Conservation (phyloP, 2,797 vertebrate genomes). For the Nannoperca obscura region DNA sequence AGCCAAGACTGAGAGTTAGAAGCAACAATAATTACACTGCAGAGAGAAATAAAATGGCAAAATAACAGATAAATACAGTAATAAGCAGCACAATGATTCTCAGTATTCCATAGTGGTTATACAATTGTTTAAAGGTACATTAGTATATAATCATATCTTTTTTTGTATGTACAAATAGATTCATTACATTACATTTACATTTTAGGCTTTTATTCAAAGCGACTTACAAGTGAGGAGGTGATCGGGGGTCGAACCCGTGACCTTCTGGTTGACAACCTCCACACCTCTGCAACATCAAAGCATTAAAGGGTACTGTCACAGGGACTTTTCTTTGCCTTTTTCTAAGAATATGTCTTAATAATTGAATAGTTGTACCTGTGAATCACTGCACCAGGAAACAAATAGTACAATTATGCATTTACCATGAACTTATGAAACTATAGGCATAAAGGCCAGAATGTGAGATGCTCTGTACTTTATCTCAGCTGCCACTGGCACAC, state of each 20-base stretch:
- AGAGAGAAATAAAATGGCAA: not conserved
- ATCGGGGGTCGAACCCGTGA: too few relatives aligned
- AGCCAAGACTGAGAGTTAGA: not conserved
- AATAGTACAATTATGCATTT: not conserved
- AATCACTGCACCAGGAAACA: slow-evolving; percentile 27
- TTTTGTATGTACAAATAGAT: not conserved
- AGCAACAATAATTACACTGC: not conserved
- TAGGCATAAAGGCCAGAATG: not conserved
- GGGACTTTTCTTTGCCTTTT: not conserved
- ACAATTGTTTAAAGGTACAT: not conserved
- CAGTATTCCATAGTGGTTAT: not conserved
- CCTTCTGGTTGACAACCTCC: too few relatives aligned
- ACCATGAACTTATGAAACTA: slow-evolving; percentile 27
- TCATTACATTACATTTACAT: too few relatives aligned
- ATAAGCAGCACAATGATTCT: not conserved
- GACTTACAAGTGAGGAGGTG: too few relatives aligned
- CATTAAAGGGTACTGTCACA: not conserved
- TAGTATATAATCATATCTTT: not conserved
- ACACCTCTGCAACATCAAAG: too few relatives aligned
- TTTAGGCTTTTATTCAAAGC: too few relatives aligned
- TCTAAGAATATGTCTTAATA: not conserved
- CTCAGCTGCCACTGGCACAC: slow-evolving; percentile 5
- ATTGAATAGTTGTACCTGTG: not conserved
- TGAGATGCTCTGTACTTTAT: slow-evolving; percentile 43
- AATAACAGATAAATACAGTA: not conserved